Percentiles rank a stretch among this genome's conserved stretches.
phyloP scores from a whole-genome alignment of 2,113 vertebrate genomes.

The Loxodonta africana region DNA sequence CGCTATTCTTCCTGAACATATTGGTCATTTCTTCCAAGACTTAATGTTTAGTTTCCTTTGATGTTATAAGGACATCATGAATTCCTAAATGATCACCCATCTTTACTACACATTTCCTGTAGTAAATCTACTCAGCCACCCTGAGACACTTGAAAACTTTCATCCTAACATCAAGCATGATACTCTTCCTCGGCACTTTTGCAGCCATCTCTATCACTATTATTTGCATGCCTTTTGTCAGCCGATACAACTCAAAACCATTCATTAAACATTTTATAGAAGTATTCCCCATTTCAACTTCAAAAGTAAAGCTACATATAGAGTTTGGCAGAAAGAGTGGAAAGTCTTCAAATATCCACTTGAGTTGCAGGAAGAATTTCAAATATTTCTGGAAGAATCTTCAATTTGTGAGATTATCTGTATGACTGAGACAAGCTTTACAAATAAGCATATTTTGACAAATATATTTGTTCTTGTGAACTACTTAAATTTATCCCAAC shows the following conservation, averaged over 20 bases:
- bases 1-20: slow-evolving; percentile 14
- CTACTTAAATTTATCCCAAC: slow-evolving; percentile 61
- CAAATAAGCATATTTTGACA: slow-evolving; percentile 66
- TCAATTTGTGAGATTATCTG: slow-evolving; percentile 48
- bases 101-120: neutral
- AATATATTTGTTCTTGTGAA: slow-evolving; percentile 62
- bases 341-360: slow-evolving; percentile 63
- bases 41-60: neutral
- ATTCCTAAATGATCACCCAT: slow-evolving; percentile 32
- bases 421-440: slow-evolving; percentile 36
- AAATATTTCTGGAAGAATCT: slow-evolving; percentile 75
- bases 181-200: slow-evolving; percentile 7
- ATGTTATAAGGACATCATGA: neutral
- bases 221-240: slow-evolving; percentile 8
- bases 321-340: slow-evolving; percentile 58
- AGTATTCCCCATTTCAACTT: slow-evolving; percentile 60
- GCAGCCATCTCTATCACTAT: neutral
- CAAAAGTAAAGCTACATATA: slow-evolving; percentile 51
- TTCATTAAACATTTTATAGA: slow-evolving; percentile 56
- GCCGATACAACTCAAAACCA: slow-evolving; percentile 47
- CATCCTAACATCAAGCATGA: slow-evolving; percentile 35
- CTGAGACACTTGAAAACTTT: neutral
- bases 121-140: neutral
- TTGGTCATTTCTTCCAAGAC: neutral
- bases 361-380: slow-evolving; percentile 71